phyloP scores from a whole-genome alignment of 2,888 invertebrate genomes.

The Agonum fuliginosum region DNA sequence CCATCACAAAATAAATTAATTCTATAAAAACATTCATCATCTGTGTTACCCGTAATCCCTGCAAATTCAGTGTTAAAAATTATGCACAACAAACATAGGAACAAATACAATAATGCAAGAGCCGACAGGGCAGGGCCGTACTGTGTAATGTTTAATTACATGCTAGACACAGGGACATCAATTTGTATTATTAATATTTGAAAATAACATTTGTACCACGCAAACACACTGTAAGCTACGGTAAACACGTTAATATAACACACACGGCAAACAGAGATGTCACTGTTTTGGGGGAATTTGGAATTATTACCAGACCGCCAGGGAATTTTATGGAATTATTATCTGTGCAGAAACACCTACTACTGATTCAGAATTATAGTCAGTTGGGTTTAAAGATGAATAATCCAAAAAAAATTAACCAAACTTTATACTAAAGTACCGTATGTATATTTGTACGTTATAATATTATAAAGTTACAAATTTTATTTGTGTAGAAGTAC shows the following conservation, averaged over 20 bases:
- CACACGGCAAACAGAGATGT: conserved; percentile 4
- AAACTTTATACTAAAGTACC: too few species aligned
- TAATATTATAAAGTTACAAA: too few species aligned
- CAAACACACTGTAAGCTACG: conserved; percentile 36
- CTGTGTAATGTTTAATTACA: conserved; percentile 2
- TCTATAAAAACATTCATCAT: background rate
- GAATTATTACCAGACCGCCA: too few species aligned
- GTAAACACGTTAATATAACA: conserved; percentile 20
- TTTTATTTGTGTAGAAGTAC: too few species aligned
- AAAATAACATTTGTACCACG: conserved; percentile 29
- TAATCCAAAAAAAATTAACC: too few species aligned
- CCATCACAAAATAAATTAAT: background rate
- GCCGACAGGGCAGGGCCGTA: background rate
- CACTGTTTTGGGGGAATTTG: background rate
- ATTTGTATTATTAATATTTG: conserved; percentile 37
- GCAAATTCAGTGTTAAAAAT: background rate
- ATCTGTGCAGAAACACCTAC: too few species aligned
- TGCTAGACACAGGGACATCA: conserved; percentile 9
- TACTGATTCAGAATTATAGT: too few species aligned
- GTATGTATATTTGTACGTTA: too few species aligned
- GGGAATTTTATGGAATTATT: too few species aligned
- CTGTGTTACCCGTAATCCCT: background rate
- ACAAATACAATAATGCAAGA: background rate
- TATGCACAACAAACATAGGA: background rate
- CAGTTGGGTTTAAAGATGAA: too few species aligned